Base-by-base conservation (phyloP, 2,113 vertebrate species). In the Microtus pennsylvanicus region DNA sequence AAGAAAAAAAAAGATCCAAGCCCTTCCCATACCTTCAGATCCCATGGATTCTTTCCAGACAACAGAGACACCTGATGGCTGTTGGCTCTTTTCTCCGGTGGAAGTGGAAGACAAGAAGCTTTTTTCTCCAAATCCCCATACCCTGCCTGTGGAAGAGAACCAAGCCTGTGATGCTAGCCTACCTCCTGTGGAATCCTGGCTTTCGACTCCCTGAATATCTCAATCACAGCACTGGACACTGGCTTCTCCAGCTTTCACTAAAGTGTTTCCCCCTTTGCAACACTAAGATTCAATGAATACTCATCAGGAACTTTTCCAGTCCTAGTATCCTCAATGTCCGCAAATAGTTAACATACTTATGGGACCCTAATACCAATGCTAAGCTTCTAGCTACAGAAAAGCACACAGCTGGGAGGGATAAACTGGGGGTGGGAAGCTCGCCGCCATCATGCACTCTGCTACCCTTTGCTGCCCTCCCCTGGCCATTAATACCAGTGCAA, bases 381-480 rank as follows among this genome's bases (percentile, higher is more conserved):
- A 52, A 58, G 8, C 0, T 52, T 77, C 67, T 47, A 1, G 38
- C 45, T 74, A 13, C 17, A 42, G 33, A 21, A 69, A 4, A 88
- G 67, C 33, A 67, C 85, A 45, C 7, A 63, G 70, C 35, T 72
- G 80, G n/a, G n/a, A 38, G 35, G 55, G 38, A 12, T 13, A n/a
- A 22, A 9, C 5, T 22, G 21, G 16, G 22, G 55, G 22, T 38
- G 13, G 22, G 38, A 55, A 63, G 58, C 35, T 58, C 70, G 28
- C 45, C 38, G 67, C 38, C 45, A 22, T 88, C 65, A 63, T 30
- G 14, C 65, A 55, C 94, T 97, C 92, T 87, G 30, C 88, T 95
- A 45, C 95, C 61, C 67, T 96, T 90, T 98, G 90, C 96, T 98
- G 96, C 96, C 97, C 95, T 96, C 97, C 33, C 5, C 81, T 97